Conservation (phyloP, 2,113 vertebrate species). For the Trachemys scripta region DNA sequence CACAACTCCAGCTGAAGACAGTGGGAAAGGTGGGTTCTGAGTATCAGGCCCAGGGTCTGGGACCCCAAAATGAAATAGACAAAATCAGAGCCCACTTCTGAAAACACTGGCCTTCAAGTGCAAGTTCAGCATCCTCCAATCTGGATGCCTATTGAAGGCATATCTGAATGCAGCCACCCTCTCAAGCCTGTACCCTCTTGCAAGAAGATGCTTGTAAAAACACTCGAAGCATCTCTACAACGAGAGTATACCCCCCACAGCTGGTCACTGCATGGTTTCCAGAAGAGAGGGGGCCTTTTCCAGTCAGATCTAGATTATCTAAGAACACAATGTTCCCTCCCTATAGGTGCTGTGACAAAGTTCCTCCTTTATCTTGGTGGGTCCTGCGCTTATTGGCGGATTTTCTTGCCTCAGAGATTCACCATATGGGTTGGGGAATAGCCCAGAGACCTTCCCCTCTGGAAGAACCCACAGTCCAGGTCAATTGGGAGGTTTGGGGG, state of each 20-base stretch:
- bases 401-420: no score
- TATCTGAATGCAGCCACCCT: not conserved
- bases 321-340: not conserved
- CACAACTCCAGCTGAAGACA: not conserved
- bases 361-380: no score
- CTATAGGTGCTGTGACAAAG: not conserved
- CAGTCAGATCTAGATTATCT: not conserved
- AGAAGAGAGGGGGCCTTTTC: not conserved
- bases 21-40: not conserved
- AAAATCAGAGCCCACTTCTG: not conserved
- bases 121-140: not conserved
- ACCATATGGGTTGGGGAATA: no score
- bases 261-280: not conserved
- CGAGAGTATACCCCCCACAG: no score
- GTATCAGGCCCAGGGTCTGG: no score
- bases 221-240: not conserved
- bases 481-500: no score
- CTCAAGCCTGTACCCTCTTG: not conserved
- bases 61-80: not conserved
- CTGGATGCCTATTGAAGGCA: no score
- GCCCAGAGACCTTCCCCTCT: no score
- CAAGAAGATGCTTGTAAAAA: not conserved
- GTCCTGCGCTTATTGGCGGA: no score
- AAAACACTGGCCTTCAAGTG: not conserved
- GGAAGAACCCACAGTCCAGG: no score